A percentile compares a stretch with the other conserved stretches of the same genome.
These are phyloP conservation scores for Gambelia wislizenii DNA, from an alignment of 2,797 vertebrate species.

Conservation along the genomic window DNA sequence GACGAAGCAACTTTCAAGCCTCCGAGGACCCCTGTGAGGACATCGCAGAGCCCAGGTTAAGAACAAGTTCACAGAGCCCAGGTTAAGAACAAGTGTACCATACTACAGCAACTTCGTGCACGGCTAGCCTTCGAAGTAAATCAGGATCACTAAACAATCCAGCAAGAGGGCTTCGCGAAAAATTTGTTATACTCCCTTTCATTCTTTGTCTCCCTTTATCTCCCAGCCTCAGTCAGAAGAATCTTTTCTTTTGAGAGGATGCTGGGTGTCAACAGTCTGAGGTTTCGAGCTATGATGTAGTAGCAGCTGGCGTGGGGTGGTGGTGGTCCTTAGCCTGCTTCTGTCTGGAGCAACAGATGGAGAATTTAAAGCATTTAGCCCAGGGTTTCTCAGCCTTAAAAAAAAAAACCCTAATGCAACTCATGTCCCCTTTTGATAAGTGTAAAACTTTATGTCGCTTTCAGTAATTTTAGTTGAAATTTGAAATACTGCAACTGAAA, in stretches of 20 bases:
- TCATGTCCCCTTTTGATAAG: too few relatives aligned
- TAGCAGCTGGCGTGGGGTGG: background rate
- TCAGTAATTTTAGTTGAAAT: too few relatives aligned
- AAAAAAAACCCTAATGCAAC: too few relatives aligned
- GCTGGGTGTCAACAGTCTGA: background rate
- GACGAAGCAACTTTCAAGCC: too few relatives aligned
- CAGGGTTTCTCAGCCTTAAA: too few relatives aligned
- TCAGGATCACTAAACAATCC: background rate
- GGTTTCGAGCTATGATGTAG: background rate
- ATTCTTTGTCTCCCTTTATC: background rate
- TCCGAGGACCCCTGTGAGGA: too few relatives aligned
- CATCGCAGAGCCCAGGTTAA: too few relatives aligned
- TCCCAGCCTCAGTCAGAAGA: background rate
- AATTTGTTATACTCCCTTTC: background rate
- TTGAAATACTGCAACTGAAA: too few relatives aligned
- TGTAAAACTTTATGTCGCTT: too few relatives aligned
- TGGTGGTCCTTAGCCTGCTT: background rate
- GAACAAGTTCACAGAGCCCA: too few relatives aligned
- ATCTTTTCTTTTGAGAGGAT: background rate
- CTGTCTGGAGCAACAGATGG: background rate
- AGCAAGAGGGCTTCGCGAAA: background rate
- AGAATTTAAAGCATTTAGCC: background rate
- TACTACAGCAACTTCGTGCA: too few relatives aligned
- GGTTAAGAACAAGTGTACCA: too few relatives aligned
- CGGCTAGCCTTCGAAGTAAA: background rate